Conservation (phyloP, 1,140 invertebrate genomes). For the Lepidurus arcticus region DNA sequence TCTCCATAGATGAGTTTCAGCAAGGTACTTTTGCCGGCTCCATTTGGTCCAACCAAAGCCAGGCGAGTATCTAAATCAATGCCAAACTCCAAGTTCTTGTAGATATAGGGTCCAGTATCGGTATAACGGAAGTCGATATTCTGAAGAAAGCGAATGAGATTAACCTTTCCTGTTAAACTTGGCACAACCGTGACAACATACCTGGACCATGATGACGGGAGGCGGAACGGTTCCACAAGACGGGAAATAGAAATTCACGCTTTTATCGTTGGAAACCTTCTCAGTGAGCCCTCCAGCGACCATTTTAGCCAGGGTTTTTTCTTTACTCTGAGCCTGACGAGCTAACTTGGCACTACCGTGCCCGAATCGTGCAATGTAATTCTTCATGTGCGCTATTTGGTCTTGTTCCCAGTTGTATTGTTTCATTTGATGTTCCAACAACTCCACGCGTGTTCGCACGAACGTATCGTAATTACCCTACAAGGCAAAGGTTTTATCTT, state of each 20-base stretch:
- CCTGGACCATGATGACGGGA: conserved; percentile 96
- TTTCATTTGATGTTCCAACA: conserved; percentile 97
- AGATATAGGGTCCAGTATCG: conserved; percentile 83
- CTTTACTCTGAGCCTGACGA: conserved; percentile 96
- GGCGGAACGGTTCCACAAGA: conserved; percentile 94
- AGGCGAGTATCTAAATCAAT: conserved; percentile 96
- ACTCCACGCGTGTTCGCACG: conserved; percentile 81
- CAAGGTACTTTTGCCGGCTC: conserved; percentile 96
- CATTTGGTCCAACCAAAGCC: conserved; percentile 90
- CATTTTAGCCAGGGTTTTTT: conserved; percentile 99
- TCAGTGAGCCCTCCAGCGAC: conserved; percentile 94
- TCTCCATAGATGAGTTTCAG: conserved; percentile 93
- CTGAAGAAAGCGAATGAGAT: conserved; percentile 46
- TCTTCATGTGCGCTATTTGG: conserved; percentile 97
- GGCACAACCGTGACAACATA: conserved; percentile 35
- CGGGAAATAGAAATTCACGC: conserved; percentile 90
- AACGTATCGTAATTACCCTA: conserved; percentile 93
- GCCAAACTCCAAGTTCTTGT: conserved; percentile 96
- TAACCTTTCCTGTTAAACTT: not conserved
- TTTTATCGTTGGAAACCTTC: conserved; percentile 84
- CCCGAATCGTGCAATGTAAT: conserved; percentile 98
- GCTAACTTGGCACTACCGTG: conserved; percentile 98
- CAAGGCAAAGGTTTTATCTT: conserved; percentile 35
- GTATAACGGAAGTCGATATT: conserved; percentile 94
- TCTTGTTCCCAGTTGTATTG: conserved; percentile 99